phyloP scores from a whole-genome alignment of 2,888 invertebrate species.

The Macrosoma leucophasiata region DNA sequence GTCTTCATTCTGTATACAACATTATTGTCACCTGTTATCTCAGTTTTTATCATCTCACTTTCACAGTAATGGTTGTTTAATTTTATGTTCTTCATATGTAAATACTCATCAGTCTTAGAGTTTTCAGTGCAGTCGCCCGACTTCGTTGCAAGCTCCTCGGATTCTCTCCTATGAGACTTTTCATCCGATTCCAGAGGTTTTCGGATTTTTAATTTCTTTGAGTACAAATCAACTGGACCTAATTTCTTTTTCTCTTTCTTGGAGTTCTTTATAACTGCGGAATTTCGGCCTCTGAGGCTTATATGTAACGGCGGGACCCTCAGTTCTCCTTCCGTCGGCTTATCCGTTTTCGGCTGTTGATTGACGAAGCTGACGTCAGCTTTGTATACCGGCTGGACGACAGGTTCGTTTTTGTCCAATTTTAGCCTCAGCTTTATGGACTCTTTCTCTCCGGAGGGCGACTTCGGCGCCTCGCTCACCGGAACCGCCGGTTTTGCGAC shows the following conservation, averaged over 20 bases:
- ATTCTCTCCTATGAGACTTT: conserved; percentile 52
- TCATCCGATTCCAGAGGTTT: conserved; percentile 57
- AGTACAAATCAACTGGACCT: conserved; percentile 61
- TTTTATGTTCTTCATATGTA: conserved; percentile 55
- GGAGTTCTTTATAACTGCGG: conserved; percentile 88
- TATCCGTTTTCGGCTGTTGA: conserved; percentile 64
- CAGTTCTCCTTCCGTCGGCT: conserved; percentile 78
- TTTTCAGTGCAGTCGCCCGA: conserved; percentile 51
- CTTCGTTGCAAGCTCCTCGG: conserved; percentile 50
- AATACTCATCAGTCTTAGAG: conserved; percentile 60
- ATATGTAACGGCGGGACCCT: conserved; percentile 93
- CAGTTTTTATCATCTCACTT: conserved; percentile 52
- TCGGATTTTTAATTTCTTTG: conserved; percentile 73
- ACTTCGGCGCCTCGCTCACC: conserved; percentile 44
- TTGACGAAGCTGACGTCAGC: conserved; percentile 85
- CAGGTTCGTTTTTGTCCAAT: conserved; percentile 88
- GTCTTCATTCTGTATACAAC: conserved; percentile 68
- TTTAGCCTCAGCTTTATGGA: conserved; percentile 89
- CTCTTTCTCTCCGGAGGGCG: conserved; percentile 74
- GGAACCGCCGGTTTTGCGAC: conserved; percentile 40
- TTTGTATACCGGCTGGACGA: conserved; percentile 85
- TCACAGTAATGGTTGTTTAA: conserved; percentile 58
- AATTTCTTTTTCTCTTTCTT: conserved; percentile 80
- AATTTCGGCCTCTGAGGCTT: conserved; percentile 88
- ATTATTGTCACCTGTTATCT: conserved; percentile 58